Percentiles rank a stretch among this genome's conserved stretches.
phyloP scores from a whole-genome alignment of 1,140 invertebrate genomes.

The Pinna nobilis region DNA sequence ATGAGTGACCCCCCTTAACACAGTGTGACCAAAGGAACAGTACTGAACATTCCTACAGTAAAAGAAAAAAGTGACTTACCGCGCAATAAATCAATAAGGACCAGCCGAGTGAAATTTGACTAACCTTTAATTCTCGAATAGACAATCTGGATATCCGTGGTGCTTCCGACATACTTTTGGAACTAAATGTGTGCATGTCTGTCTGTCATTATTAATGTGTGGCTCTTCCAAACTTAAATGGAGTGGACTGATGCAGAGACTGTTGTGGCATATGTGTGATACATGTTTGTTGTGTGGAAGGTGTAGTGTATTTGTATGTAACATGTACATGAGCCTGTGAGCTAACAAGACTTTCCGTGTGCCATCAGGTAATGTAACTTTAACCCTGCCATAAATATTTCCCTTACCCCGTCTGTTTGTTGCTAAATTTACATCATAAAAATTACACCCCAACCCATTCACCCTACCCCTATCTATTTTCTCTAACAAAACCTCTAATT shows the following conservation, averaged over 20 bases:
- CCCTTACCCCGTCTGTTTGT: background rate
- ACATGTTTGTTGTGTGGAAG: background rate
- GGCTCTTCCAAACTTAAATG: background rate
- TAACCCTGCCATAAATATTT: background rate
- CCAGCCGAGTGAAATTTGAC: background rate
- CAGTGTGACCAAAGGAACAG: background rate
- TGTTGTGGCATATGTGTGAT: background rate
- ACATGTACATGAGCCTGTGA: background rate
- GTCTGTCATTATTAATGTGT: background rate
- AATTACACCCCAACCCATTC: background rate
- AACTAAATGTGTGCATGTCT: background rate
- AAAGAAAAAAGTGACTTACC: background rate
- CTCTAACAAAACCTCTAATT: background rate
- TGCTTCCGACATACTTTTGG: background rate
- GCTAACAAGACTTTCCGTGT: background rate
- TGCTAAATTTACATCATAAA: background rate
- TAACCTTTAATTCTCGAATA: background rate
- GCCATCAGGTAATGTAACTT: background rate
- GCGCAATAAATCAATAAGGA: background rate
- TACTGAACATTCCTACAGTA: background rate
- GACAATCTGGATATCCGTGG: background rate
- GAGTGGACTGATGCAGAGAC: background rate
- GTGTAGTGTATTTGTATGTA: background rate
- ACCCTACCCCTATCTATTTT: background rate
- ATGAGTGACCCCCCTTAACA: background rate